phyloP scores from a whole-genome alignment of 2,113 vertebrate species.

The Procavia capensis region DNA sequence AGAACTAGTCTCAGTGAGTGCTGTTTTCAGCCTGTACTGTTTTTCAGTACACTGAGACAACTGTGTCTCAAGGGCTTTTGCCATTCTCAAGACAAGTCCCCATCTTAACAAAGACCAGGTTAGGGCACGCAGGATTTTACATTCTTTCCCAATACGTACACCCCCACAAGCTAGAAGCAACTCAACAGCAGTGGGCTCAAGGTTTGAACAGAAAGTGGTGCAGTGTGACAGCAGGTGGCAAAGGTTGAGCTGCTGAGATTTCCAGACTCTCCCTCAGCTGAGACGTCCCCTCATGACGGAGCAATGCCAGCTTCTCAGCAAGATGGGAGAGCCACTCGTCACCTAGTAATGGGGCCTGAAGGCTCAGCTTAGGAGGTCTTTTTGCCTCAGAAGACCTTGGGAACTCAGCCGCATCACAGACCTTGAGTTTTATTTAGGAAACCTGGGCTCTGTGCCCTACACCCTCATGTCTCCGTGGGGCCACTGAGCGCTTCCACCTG shows the following conservation, averaged over 20 bases:
- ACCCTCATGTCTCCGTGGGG: conserved; percentile 19
- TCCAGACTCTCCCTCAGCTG: neutral
- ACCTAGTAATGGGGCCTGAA: conserved; percentile 63
- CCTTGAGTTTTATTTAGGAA: conserved; percentile 50
- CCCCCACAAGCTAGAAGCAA: neutral
- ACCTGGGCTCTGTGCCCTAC: conserved; percentile 13
- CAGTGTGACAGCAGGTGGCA: neutral
- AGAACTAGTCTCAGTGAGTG: too few species aligned
- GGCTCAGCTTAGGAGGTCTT: conserved; percentile 70
- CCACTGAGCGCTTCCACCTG: conserved; percentile 16
- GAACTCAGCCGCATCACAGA: neutral
- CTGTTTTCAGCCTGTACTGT: too few species aligned
- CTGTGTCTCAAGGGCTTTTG: too few species aligned
- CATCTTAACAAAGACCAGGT: too few species aligned
- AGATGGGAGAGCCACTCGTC: conserved; percentile 50
- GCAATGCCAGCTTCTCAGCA: conserved; percentile 23
- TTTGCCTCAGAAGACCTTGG: conserved; percentile 67
- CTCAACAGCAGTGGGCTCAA: neutral
- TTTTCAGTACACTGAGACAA: too few species aligned
- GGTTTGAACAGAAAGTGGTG: conserved; percentile 6
- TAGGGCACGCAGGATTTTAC: too few species aligned
- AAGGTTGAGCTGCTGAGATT: conserved; percentile 43
- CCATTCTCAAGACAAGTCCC: too few species aligned
- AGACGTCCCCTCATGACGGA: neutral
- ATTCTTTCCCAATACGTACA: too few species aligned